phyloP scores from a whole-genome alignment of 2,113 vertebrate species.

The Sebastes fasciatus region DNA sequence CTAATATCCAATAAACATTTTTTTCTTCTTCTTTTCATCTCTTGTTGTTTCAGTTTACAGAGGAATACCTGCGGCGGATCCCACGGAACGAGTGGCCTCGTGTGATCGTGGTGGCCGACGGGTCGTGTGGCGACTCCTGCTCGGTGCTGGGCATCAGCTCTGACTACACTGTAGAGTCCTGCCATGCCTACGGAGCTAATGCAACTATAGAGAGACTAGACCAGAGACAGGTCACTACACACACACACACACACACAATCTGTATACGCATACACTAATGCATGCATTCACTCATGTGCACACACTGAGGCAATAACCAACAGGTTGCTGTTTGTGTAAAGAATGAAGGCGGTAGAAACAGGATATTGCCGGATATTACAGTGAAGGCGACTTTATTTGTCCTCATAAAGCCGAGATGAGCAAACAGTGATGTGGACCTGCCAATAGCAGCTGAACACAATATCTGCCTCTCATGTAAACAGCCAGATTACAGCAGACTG shows the following conservation, averaged over 20 bases:
- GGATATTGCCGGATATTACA: slow-evolving; percentile 49
- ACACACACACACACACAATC: background rate
- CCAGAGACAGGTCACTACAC: slow-evolving; percentile 80
- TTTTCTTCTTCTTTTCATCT: background rate
- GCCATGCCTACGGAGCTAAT: slow-evolving; percentile 83
- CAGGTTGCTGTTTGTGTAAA: slow-evolving; percentile 48
- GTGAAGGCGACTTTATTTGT: slow-evolving; percentile 23
- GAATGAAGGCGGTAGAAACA: slow-evolving; percentile 36
- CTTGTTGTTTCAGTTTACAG: slow-evolving; percentile 73
- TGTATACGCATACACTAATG: slow-evolving; percentile 2
- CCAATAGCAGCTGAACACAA: slow-evolving; percentile 33
- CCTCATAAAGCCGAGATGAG: slow-evolving; percentile 43
- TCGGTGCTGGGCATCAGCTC: slow-evolving; percentile 84
- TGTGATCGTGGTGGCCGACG: slow-evolving; percentile 82
- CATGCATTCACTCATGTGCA: slow-evolving; percentile 17
- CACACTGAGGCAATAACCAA: slow-evolving; percentile 23
- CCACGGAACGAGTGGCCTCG: slow-evolving; percentile 73
- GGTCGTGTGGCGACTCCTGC: slow-evolving; percentile 84
- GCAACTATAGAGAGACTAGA: slow-evolving; percentile 82
- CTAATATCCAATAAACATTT: background rate
- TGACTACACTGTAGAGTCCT: slow-evolving; percentile 83
- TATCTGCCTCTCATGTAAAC: slow-evolving; percentile 37
- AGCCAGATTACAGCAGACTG: slow-evolving; percentile 23
- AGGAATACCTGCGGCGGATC: slow-evolving; percentile 81
- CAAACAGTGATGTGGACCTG: slow-evolving; percentile 33